These are phyloP conservation scores for Podargus strigoides DNA, from an alignment of 2,797 vertebrate genomes.

Conservation along the genomic window DNA sequence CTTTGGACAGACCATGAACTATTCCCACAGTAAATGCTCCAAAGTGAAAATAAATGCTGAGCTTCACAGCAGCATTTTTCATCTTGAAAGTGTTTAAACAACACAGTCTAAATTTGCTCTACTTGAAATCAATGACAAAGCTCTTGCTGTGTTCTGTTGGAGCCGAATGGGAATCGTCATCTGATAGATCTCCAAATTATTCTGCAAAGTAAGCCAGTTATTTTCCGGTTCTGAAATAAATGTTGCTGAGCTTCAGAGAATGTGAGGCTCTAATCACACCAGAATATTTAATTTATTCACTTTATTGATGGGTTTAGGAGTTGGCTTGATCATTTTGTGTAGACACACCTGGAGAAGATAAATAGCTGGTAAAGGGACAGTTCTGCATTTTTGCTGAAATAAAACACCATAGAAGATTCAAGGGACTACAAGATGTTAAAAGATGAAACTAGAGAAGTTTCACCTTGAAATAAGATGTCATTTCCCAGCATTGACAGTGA, in stretches of 20 bases:
- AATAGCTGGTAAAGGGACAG: neutral
- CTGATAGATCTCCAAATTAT: neutral
- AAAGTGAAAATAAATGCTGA: neutral
- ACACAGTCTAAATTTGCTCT: neutral
- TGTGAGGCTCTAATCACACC: neutral
- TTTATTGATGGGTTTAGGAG: neutral
- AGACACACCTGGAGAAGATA: neutral
- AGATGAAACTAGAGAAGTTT: neutral
- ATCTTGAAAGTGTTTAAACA: neutral
- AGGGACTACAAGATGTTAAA: neutral
- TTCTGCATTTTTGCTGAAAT: neutral
- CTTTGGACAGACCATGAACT: neutral
- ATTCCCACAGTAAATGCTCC: neutral
- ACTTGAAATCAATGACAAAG: neutral
- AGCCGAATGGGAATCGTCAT: neutral
- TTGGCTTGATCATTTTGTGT: neutral
- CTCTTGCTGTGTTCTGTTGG: neutral
- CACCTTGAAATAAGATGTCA: neutral
- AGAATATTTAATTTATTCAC: neutral
- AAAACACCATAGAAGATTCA: neutral
- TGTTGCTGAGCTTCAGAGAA: neutral
- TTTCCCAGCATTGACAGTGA: neutral
- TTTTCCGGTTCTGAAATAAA: neutral
- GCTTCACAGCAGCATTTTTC: neutral
- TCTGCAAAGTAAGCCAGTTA: neutral